Base-by-base conservation (phyloP, 2,797 vertebrate species). In the Morus bassanus region DNA sequence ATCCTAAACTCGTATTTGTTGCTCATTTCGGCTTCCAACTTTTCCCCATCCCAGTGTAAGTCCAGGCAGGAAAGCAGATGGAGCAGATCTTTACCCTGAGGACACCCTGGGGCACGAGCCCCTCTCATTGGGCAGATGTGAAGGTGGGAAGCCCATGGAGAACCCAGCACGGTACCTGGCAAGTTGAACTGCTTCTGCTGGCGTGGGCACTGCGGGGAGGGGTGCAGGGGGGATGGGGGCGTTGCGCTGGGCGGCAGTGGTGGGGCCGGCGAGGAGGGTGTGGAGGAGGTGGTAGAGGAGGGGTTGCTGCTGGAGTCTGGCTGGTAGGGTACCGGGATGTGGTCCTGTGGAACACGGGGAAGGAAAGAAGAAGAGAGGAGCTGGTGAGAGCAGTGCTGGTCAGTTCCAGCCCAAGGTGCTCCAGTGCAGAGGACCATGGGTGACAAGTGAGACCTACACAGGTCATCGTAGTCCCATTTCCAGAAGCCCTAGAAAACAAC, bases 281-380 rank as follows among this genome's bases (percentile, higher is more conserved):
- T 99, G 96, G 99, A 99, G 57, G 99, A 99, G 2, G 99, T 99
- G 87, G 99, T 99, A 96, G 99, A 99, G 2, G 99, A 99, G 18
- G 99, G 99, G 85, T 99, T 99, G 97, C 99, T 99, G 99, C 99
- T 99, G 96, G 99, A 99, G 95, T 99, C 99, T 2, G 99, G 99
- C 97, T 99, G 99, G 97, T 99, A 99, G 39, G 99, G 99, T 92
- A 99, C 99, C 0, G 99, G 98, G 93, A 99, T 99, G 98, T 99
- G 99, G 96, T 99, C 99, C 99, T 99, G 97, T 8, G 24, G 94
- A 67, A 94, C 22, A 24, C 3, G 0, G 80, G 37, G 69, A 17
- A 39, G 68, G 46, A 64, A 48, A 64, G 59, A 35, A 39, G 53
- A 60, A 33, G 80, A 88, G 56, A 48, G 31, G 24, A 18, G 17